Percentiles rank a stretch among this genome's conserved stretches.
Conservation (phyloP, 2,797 vertebrate species). For the Crax fasciolata region DNA sequence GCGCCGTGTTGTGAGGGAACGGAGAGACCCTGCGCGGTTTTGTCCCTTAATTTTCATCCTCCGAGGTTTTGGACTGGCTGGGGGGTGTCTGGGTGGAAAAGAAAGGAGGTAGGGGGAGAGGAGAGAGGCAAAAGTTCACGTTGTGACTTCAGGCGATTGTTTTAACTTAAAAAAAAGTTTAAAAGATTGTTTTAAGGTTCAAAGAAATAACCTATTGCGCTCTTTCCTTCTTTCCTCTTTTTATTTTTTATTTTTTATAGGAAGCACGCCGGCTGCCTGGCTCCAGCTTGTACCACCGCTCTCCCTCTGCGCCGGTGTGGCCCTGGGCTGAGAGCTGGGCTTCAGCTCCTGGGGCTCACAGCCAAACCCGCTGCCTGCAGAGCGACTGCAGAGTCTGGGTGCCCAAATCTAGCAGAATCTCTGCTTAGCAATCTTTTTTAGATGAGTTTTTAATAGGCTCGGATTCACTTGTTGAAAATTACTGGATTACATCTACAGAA, state of each 20-base stretch:
- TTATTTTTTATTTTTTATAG: no score
- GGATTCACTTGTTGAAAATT: neutral
- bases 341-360: neutral
- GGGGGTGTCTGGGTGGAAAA: neutral
- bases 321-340: neutral
- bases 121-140: rapidly evolving
- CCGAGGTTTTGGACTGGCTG: neutral
- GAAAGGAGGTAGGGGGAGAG: rapidly evolving
- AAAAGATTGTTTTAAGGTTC: no score
- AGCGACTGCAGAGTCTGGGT: neutral
- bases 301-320: neutral
- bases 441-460: constrained; percentile 2
- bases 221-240: no score
- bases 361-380: neutral
- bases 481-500: neutral
- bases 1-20: neutral
- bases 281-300: rapidly evolving
- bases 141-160: neutral
- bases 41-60: neutral
- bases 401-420: neutral
- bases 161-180: no score
- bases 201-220: neutral
- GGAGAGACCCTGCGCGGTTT: rapidly evolving
- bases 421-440: neutral
- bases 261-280: no score